Evolutionary conservation across 2,888 invertebrate species (phyloP), one percentile per base, ranked within the genome.

Genomic region (Mycalesis mineus): DNA sequence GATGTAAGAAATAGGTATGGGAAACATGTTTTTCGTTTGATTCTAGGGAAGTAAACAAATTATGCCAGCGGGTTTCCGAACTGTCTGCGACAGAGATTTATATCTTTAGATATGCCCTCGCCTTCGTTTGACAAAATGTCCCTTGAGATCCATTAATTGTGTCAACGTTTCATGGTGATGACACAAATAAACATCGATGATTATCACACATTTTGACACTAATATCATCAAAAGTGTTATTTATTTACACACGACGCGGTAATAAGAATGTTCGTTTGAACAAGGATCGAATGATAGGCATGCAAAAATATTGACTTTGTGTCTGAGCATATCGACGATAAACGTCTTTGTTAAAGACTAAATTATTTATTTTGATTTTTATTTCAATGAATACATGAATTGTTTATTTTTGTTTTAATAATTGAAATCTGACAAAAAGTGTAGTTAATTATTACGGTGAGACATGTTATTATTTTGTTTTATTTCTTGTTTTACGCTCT

Each of bases 1-100:
- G 78, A 71, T 82, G 71, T 85, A 84, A 80, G 78, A 77, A 76
- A 80, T 87, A 86, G 84, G 80, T 84, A 83, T 78, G 80, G 80
- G 74, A 78, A 74, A 77, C 80, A 73, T 71, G 54, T 62, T 78
- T 22, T 82, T 81, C 73, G 74, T 82, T 80, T 77, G 72, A 74
- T 77, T 71, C 78, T 79, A 81, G 78, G 80, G 77, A 77, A 79
- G 65, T 65, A 69, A 22, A 69, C 70, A 71, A 71, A 73, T 73
- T 73, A 73, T 70, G 68, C 71, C 67, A 80, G 83, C 84, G 82
- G 84, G 79, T 82, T 82, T 85, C 81, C 81, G 73, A 71, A 36
- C 47, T 14, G 33, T 47, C 15, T 47, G 4, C 4, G 11, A 36
- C 36, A 36, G 11, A 33, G 33, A 33, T 36, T 36, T 22, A 22